Base-by-base conservation (phyloP, 1,140 invertebrate genomes). In the Dryas iulia region DNA sequence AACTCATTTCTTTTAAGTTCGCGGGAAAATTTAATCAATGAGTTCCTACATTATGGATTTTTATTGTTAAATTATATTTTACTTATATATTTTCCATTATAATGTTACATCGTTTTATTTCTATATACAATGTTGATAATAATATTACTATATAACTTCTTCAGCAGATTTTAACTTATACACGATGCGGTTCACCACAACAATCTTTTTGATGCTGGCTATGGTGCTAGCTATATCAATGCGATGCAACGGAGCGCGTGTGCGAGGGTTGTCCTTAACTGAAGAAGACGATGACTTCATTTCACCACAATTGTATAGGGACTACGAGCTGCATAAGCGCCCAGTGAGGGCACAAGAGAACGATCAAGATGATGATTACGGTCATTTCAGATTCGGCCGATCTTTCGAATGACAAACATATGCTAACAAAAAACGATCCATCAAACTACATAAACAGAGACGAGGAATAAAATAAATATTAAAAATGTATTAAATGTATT, bases 341-440 rank as follows among this genome's bases (percentile, higher is more conserved):
- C 68, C 72, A 0, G 93, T 93, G 61, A 90, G 94, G 23, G 84
- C 87, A 4, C 90, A 93, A 64, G 39, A 47, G 8, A 39, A 39
- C 33, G 92, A 94, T 68, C 78, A 93, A 26, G 95, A 94, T 74
- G 94, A 95, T 72, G 94, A 96, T 77, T 96, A 95, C 68, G 95
- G 95, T 1, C 95, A 95, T 78, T 91, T 95, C 83, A 85, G 95
- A 73, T 95, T 95, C 75, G 95, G 95, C 12, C 89, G 39, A 8
- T 47, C 39, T 21, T 47, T 21, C 21, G 39, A 47, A 18, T 47
- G 39, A 47, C 39, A 1, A 21, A 47, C 39, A 21, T 47, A 11
- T 21, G 18, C 14, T 21, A 47, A 21, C 18, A 47, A 18, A 47
- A 47, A 21, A 47, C 39, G 39, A 47, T 47, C 14, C 5, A n/a